Conservation (phyloP, 2,113 vertebrate genomes). For the Thryonomys swinderianus region DNA sequence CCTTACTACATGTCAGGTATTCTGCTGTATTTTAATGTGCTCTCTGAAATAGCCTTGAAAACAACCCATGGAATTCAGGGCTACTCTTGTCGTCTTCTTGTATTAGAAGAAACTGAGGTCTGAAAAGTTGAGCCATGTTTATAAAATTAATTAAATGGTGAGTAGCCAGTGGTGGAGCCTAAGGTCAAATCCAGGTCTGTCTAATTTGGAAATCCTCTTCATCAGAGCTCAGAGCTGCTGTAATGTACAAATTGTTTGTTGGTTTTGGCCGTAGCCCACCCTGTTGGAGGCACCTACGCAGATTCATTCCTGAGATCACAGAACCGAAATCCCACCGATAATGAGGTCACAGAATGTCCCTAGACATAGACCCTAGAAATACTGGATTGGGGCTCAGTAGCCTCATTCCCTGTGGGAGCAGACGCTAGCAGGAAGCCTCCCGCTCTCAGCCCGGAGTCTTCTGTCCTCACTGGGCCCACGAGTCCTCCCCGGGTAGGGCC, state of each 20-base stretch:
- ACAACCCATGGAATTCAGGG: slow-evolving; percentile 4
- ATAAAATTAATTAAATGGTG: neutral
- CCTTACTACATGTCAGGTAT: neutral
- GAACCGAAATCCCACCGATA: neutral
- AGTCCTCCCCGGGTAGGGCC: neutral
- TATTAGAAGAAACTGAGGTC: slow-evolving; percentile 5
- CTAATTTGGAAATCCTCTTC: neutral
- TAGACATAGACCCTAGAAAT: neutral
- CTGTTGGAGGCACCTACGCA: neutral
- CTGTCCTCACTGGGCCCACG: neutral
- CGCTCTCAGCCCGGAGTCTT: too few relatives aligned
- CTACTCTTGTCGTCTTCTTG: slow-evolving; percentile 3
- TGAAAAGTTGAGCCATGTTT: neutral
- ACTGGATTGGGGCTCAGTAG: neutral
- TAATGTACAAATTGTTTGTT: neutral
- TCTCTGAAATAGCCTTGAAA: slow-evolving; percentile 38
- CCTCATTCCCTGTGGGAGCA: neutral
- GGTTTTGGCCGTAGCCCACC: neutral
- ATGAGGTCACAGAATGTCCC: neutral
- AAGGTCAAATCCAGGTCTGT: neutral
- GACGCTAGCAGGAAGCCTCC: neutral
- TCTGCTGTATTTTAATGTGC: neutral
- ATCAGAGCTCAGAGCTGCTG: neutral
- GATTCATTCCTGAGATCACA: neutral
- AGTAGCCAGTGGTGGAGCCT: neutral